phyloP scores from a whole-genome alignment of 1,140 invertebrate species.

The Drosophila nigromelanica region DNA sequence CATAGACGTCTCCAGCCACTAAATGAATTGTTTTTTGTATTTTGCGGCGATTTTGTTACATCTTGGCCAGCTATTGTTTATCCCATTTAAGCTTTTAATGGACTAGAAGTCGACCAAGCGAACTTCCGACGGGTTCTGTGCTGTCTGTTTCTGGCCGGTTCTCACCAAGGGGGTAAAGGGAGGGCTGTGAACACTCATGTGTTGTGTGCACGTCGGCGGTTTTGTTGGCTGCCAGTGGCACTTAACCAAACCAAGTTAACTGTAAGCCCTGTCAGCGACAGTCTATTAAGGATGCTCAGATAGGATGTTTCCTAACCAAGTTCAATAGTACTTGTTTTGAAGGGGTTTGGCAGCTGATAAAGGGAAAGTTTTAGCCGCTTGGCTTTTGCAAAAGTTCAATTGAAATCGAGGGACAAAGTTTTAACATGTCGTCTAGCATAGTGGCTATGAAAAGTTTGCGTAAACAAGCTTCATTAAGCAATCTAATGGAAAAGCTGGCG shows the following conservation, averaged over 20 bases:
- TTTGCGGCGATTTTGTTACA: conserved; percentile 25
- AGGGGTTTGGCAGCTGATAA: conserved; percentile 10
- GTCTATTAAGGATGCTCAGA: conserved; percentile 27
- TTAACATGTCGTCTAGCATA: neutral
- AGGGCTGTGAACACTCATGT: neutral
- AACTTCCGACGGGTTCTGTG: conserved; percentile 44
- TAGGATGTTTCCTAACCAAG: conserved; percentile 7
- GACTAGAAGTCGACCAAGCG: conserved; percentile 38
- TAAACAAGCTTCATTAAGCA: neutral
- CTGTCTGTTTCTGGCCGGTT: conserved; percentile 4
- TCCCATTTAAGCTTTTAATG: conserved; percentile 67
- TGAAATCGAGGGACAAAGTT: conserved; percentile 10
- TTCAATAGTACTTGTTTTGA: conserved; percentile 21
- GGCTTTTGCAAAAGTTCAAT: conserved; percentile 11
- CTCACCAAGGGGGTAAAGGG: neutral
- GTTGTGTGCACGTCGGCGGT: neutral
- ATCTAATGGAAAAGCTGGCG: too few relatives aligned
- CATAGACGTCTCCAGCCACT: neutral
- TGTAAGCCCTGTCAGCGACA: conserved; percentile 1
- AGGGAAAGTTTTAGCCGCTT: conserved; percentile 4
- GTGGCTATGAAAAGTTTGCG: neutral
- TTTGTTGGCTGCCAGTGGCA: conserved; percentile 14
- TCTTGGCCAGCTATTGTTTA: conserved; percentile 58
- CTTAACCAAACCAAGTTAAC: conserved; percentile 6
- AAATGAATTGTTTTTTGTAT: conserved; percentile 30